Evolutionary conservation across 1,140 invertebrate species (phyloP).

Genomic region (Tenebrio molitor): DNA sequence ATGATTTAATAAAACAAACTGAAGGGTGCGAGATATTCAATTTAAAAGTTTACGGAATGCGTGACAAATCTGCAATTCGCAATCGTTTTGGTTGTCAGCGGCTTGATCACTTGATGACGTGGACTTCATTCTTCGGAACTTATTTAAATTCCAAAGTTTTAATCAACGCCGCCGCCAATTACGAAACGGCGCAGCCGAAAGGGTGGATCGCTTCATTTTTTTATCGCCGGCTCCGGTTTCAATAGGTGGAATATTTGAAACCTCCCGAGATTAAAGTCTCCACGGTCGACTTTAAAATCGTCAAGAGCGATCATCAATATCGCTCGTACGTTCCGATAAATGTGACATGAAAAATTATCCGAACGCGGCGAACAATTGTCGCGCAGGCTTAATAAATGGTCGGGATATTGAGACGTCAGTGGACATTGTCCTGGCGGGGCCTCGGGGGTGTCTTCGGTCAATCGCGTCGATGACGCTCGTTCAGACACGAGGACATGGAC

Average conservation of each 20-base stretch:
- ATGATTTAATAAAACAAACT: conserved; percentile 60
- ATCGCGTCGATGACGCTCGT: conserved; percentile 11
- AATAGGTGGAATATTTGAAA: conserved; percentile 21
- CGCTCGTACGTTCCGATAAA: conserved; percentile 24
- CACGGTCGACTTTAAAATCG: conserved; percentile 37
- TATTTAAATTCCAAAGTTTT: conserved; percentile 57
- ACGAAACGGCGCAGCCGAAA: conserved; percentile 3
- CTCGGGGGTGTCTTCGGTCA: conserved; percentile 42
- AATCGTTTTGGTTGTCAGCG: conserved; percentile 53
- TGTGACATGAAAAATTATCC: conserved; percentile 44
- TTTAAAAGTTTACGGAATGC: conserved; percentile 60
- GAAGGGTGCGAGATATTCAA: conserved; percentile 57
- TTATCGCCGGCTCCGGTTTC: conserved; percentile 1
- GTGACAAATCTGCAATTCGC: conserved; percentile 59
- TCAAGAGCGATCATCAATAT: conserved; percentile 34
- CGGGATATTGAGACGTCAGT: conserved; percentile 33
- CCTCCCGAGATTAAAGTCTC: conserved; percentile 23
- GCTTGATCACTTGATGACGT: conserved; percentile 49
- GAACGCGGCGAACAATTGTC: conserved; percentile 14
- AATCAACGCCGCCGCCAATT: conserved; percentile 46
- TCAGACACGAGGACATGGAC: too few species aligned
- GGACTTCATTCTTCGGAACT: conserved; percentile 52
- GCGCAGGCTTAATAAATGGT: conserved; percentile 18
- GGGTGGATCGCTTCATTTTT: conserved; percentile 28
- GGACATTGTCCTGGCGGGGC: background rate